A percentile compares a stretch with the other conserved stretches of the same genome.
Conservation (phyloP, 1,140 invertebrate genomes). For the Conopomorpha cramerella region DNA sequence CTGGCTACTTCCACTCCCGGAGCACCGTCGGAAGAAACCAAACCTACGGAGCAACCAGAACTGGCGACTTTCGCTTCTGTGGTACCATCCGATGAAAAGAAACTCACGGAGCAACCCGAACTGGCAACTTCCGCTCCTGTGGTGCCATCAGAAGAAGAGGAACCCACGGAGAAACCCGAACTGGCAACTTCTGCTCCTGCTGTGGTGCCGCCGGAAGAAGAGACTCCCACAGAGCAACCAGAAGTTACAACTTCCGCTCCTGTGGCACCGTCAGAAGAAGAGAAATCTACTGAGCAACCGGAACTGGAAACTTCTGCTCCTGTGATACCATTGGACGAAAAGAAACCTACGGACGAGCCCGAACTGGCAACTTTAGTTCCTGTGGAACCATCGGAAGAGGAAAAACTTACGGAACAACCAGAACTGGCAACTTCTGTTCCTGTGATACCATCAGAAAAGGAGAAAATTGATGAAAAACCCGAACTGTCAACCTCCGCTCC, state of each 20-base stretch:
- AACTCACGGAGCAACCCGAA: background rate
- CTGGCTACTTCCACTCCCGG: no score
- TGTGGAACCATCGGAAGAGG: no score
- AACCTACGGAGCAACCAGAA: constrained; percentile 7
- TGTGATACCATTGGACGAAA: constrained; percentile 4
- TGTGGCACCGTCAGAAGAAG: constrained; percentile 6
- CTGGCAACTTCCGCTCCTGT: constrained; percentile 2
- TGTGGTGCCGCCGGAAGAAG: constrained; percentile 5
- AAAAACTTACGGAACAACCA: constrained; percentile 4
- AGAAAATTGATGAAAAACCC: constrained; percentile 2
- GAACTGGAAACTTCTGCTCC: constrained; percentile 4
- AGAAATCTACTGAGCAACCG: constrained; percentile 8
- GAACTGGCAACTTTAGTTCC: no score
- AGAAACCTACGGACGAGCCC: no score
- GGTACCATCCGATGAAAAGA: constrained; percentile 3
- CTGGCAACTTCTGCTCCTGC: constrained; percentile 2
- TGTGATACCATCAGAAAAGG: constrained; percentile 4
- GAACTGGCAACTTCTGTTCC: constrained; percentile 1
- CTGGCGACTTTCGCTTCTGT: constrained; percentile 4
- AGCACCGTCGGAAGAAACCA: no score
- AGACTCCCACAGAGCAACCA: constrained; percentile 7
- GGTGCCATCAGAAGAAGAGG: constrained; percentile 2
- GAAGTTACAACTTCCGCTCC: constrained; percentile 1
- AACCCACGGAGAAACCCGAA: constrained; percentile 4
- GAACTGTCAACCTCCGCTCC: constrained; percentile 8